Conservation (phyloP, 30 jellyfish, hydroid and myxozoan genomes). For the Hydra vulgaris region DNA sequence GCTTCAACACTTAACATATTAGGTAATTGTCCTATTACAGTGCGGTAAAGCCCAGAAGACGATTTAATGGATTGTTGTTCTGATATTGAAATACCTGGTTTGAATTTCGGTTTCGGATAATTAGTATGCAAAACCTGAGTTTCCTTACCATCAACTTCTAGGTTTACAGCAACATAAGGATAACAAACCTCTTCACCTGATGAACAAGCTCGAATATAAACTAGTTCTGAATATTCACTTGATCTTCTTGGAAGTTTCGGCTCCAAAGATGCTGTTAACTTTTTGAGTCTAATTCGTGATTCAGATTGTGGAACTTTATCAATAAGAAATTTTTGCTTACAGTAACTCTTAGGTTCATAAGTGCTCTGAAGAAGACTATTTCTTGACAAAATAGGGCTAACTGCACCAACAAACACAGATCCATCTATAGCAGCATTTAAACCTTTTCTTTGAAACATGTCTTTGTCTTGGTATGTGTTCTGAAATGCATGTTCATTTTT, state of each 20-base stretch:
- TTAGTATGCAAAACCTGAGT: conserved; percentile 58
- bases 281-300: neutral
- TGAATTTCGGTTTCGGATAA: conserved; percentile 76
- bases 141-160: conserved; percentile 45
- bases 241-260: neutral
- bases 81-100: conserved; percentile 49
- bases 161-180: conserved; percentile 42
- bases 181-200: conserved; percentile 69
- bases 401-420: conserved; percentile 68
- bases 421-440: conserved; percentile 61
- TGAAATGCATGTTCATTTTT: no score
- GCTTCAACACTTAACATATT: conserved; percentile 27
- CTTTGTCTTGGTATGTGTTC: neutral
- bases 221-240: conserved; percentile 35
- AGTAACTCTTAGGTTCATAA: neutral
- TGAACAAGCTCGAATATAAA: conserved; percentile 46
- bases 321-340: neutral
- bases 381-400: conserved; percentile 48
- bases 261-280: neutral
- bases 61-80: conserved; percentile 60
- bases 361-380: conserved; percentile 1
- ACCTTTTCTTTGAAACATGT: neutral
- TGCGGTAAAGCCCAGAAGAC: conserved; percentile 89
- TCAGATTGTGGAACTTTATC: neutral
- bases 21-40: conserved; percentile 87